phyloP scores from a whole-genome alignment of 2,797 vertebrate genomes.

The Lepus oiostolus region DNA sequence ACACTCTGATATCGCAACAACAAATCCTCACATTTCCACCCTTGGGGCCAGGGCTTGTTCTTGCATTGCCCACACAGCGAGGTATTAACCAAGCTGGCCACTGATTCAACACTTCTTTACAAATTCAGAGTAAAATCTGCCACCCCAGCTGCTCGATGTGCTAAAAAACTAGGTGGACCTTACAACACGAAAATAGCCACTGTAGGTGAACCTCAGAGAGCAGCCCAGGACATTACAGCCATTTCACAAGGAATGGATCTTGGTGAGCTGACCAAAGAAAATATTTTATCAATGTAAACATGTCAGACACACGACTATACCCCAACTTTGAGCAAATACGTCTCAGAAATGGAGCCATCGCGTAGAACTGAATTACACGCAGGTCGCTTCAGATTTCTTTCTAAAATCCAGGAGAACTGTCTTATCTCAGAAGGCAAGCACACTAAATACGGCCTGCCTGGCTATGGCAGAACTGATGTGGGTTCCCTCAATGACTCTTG shows the following conservation, averaged over 20 bases:
- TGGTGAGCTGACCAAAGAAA: constrained; percentile 78
- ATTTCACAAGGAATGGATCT: constrained; percentile 65
- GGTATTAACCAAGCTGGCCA: constrained; percentile 85
- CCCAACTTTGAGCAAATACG: constrained; percentile 65
- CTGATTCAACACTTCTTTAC: constrained; percentile 82
- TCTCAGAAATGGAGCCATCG: constrained; percentile 72
- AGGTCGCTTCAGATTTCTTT: constrained; percentile 38
- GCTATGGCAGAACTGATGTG: constrained; percentile 65
- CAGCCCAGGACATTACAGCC: neutral
- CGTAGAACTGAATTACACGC: constrained; percentile 74
- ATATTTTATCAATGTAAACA: constrained; percentile 69
- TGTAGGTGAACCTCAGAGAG: constrained; percentile 1
- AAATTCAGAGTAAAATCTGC: constrained; percentile 76
- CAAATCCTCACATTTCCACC: constrained; percentile 86
- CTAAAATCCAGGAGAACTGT: constrained; percentile 60
- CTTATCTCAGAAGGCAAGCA: constrained; percentile 74
- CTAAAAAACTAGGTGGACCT: constrained; percentile 77
- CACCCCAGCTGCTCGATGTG: constrained; percentile 68
- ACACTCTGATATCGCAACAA: constrained; percentile 87
- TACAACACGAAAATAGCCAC: constrained; percentile 71
- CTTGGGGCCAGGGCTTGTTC: constrained; percentile 82
- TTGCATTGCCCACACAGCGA: constrained; percentile 75
- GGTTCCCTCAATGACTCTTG: constrained; percentile 27
- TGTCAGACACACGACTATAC: neutral
- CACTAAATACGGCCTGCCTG: constrained; percentile 29